Conservation (phyloP, 1,140 invertebrate genomes). For the Maniola jurtina region DNA sequence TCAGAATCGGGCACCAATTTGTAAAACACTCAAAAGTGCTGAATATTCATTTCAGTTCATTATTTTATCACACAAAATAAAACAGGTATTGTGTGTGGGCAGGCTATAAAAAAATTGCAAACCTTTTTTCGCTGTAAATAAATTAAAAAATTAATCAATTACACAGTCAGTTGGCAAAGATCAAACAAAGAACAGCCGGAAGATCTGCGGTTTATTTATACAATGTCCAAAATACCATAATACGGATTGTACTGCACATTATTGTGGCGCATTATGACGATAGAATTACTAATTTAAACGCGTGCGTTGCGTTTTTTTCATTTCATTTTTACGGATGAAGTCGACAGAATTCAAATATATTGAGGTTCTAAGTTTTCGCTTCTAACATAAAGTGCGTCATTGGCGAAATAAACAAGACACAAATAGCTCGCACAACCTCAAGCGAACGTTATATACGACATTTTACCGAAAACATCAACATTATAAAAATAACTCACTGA, state of each 20-base stretch:
- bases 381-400: conserved; percentile 18
- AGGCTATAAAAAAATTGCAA: conserved; percentile 27
- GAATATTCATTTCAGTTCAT: background rate
- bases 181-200: conserved; percentile 44
- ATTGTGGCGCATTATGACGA: conserved; percentile 12
- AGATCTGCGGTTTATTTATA: conserved; percentile 46
- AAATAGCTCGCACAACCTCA: background rate
- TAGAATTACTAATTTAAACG: background rate
- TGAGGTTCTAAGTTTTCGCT: conserved; percentile 10
- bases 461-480: background rate
- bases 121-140: conserved; percentile 68
- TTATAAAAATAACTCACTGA: background rate
- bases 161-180: conserved; percentile 42
- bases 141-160: conserved; percentile 42
- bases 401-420: conserved; percentile 1
- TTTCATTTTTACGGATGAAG: conserved; percentile 10
- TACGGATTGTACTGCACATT: conserved; percentile 3
- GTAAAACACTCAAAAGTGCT: background rate
- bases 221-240: conserved; percentile 30
- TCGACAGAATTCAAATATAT: background rate
- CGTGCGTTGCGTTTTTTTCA: background rate
- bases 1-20: too few relatives aligned
- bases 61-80: too few relatives aligned
- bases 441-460: background rate
- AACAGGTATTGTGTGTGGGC: background rate